Evolutionary conservation across 2,113 vertebrate species (phyloP).

Genomic region (Notechis scutatus): DNA sequence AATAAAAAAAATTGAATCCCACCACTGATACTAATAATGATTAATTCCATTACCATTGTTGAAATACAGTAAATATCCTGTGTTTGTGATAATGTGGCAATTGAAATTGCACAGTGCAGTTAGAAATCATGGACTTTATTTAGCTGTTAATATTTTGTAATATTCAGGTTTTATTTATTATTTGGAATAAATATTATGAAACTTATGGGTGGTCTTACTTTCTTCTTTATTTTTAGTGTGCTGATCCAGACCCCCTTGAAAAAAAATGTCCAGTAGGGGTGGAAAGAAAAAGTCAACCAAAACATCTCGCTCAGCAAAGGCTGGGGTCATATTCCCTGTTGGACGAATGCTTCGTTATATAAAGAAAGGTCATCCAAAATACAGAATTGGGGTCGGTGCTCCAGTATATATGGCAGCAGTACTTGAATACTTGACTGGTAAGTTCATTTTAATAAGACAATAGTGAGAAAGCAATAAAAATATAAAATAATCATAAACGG

Average conservation of each 20-base stretch:
- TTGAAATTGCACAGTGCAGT: not conserved
- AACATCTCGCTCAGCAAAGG: constrained; percentile 91
- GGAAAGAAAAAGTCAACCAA: constrained; percentile 97
- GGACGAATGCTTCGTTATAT: constrained; percentile 97
- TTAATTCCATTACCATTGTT: not conserved
- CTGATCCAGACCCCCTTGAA: constrained; percentile 51
- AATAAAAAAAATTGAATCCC: no score
- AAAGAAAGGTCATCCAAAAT: constrained; percentile 91
- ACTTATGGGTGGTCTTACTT: not conserved
- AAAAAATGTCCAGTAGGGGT: constrained; percentile 91
- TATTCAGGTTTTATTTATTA: not conserved
- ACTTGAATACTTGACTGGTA: constrained; percentile 95
- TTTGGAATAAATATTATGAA: not conserved
- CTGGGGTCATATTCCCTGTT: constrained; percentile 96
- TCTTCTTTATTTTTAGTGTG: constrained; percentile 46
- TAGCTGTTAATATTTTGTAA: not conserved
- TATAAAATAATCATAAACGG: not conserved
- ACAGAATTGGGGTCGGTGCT: constrained; percentile 92
- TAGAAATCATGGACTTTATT: not conserved
- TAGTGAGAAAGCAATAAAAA: not conserved
- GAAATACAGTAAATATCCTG: fast-evolving
- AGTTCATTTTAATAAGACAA: constrained; percentile 51
- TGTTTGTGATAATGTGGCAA: not conserved
- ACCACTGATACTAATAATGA: not conserved
- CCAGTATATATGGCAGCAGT: constrained; percentile 97